Conservation (phyloP, 2,113 vertebrate genomes). For the Pholis gunnellus region DNA sequence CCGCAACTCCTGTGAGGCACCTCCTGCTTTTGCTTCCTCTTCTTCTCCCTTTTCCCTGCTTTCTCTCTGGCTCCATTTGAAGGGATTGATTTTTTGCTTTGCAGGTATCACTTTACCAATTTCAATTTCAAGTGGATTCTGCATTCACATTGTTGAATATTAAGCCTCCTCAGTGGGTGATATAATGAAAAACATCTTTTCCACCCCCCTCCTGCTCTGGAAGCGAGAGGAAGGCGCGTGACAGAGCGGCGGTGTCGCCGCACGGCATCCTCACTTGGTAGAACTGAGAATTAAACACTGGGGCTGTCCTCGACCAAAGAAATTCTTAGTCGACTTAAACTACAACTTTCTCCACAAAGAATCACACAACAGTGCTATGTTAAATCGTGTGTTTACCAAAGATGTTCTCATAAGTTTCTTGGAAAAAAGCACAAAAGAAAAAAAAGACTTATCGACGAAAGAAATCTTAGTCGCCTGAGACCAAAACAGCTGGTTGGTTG, state of each 20-base stretch:
- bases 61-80: slow-evolving; percentile 58
- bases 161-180: slow-evolving; percentile 49
- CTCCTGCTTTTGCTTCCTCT: slow-evolving; percentile 47
- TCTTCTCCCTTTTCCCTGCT: slow-evolving; percentile 63
- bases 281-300: slow-evolving; percentile 36
- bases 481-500: too few relatives aligned
- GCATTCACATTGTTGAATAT: slow-evolving; percentile 61
- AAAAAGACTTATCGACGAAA: too few relatives aligned
- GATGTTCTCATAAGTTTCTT: too few relatives aligned
- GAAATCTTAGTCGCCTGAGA: too few relatives aligned
- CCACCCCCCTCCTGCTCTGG: not conserved
- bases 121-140: slow-evolving; percentile 85
- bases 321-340: too few relatives aligned
- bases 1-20: slow-evolving; percentile 79
- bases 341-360: too few relatives aligned
- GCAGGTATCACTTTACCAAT: slow-evolving; percentile 84
- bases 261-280: slow-evolving; percentile 34
- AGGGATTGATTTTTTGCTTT: slow-evolving; percentile 86
- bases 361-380: too few relatives aligned
- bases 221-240: not conserved
- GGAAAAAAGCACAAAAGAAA: too few relatives aligned
- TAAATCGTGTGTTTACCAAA: too few relatives aligned
- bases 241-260: slow-evolving; percentile 10
- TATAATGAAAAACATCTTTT: slow-evolving; percentile 63
- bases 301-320: not conserved